A percentile compares a stretch with the other conserved stretches of the same genome.
These are phyloP conservation scores for Scatophagus argus DNA, from an alignment of 2,113 vertebrate genomes.

Conservation along the genomic window DNA sequence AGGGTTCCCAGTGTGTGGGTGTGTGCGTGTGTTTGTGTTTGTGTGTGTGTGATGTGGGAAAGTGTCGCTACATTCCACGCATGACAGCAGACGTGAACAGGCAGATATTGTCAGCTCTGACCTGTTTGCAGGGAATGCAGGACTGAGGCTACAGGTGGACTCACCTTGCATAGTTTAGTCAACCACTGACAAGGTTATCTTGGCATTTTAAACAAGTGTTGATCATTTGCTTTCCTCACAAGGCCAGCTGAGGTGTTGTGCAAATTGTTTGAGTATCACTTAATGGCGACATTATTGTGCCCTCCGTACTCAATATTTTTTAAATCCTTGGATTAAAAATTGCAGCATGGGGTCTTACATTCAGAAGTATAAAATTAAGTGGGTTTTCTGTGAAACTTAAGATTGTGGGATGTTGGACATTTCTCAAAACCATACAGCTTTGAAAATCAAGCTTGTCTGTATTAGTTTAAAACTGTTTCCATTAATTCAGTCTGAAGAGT, in stretches of 20 bases:
- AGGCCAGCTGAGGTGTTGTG: not conserved
- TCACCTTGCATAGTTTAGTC: slow-evolving; percentile 24
- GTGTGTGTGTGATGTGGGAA: not conserved
- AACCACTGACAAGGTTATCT: not conserved
- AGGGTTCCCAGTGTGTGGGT: slow-evolving; percentile 10
- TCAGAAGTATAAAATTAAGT: not conserved
- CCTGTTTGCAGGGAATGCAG: slow-evolving; percentile 36
- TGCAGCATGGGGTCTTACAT: not conserved
- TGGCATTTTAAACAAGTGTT: not conserved
- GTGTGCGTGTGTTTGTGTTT: slow-evolving; percentile 14
- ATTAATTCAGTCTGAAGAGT: not conserved
- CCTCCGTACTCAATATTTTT: not conserved
- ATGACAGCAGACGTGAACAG: slow-evolving; percentile 52
- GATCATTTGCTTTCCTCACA: slow-evolving; percentile 7
- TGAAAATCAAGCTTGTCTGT: not conserved
- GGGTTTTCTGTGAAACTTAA: not conserved
- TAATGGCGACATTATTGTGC: not conserved
- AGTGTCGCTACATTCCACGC: slow-evolving; percentile 51
- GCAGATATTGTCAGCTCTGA: slow-evolving; percentile 45
- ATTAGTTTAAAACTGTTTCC: no score
- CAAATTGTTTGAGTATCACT: not conserved
- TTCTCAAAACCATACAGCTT: not conserved
- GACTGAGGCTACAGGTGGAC: slow-evolving; percentile 27
- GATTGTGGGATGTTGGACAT: not conserved
- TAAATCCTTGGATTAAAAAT: no score